Base-by-base conservation (phyloP, 2,888 invertebrate species). In the Macropis europaea region DNA sequence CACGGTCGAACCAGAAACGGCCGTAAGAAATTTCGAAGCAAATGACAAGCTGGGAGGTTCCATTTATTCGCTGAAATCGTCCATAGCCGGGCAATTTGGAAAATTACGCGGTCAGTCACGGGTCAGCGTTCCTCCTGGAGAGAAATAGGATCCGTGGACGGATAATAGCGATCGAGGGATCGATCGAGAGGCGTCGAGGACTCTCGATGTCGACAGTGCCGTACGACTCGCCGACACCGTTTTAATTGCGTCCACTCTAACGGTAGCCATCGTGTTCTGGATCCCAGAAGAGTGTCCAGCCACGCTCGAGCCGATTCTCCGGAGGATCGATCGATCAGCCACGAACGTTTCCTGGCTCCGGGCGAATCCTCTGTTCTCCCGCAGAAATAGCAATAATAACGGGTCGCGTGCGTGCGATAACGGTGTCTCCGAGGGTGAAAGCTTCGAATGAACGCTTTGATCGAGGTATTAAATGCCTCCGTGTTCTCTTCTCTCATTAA, bases 231-330 rank as follows among this genome's bases (percentile, higher is more conserved):
- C 87, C 88, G 84, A 88, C 87, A 88, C 88, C 88, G 89, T 89
- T 89, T 89, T 89, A 89, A 89, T 89, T 89, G 88, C 84, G 75
- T 73, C 71, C 76, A 69, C 82, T 76, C 77, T 89, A 89, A 89
- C 89, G 89, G 89, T 85, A 87, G 83, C 83, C 66, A 66, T 78
- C 66, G 72, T 56, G 64, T 66, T 70, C 77, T 56, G 64, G 70
- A 77, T 77, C 63, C 70, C 53, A 24, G 56, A 42, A 48, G 54
- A 40, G 38, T 40, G 15, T 13, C 47, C 30, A 15, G 28, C 52
- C 61, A 48, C 34, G 19, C 52, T 47, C 32, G 13, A 11, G 34
- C 26, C 32, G 66, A 66, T 61, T 64, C 63, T 54, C 9, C 26
- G 30, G 24, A 36, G 52, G 45, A 40, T 66, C 70, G 53, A 68